Conservation (phyloP, 2,113 vertebrate genomes). For the Aldabrachelys gigantea region DNA sequence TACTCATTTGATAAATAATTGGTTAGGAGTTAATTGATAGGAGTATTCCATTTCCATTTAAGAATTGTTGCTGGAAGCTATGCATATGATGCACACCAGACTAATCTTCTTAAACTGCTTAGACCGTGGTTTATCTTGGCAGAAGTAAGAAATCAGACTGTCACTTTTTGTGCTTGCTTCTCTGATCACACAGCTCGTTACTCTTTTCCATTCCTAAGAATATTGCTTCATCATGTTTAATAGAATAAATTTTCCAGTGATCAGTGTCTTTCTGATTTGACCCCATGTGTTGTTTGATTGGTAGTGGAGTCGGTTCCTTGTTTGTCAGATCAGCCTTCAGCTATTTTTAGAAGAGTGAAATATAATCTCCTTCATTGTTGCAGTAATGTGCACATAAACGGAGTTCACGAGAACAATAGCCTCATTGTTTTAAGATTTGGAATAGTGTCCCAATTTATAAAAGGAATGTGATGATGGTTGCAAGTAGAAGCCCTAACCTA, state of each 20-base stretch:
- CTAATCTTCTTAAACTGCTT: background rate
- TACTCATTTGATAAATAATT: fast-evolving
- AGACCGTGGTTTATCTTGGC: background rate
- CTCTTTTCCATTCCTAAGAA: background rate
- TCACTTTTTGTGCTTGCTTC: background rate
- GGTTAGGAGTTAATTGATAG: background rate
- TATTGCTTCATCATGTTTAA: fast-evolving
- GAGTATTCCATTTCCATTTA: background rate
- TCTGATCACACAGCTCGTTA: background rate
- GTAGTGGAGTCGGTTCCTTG: background rate
- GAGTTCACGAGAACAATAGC: background rate
- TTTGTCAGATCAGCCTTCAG: background rate
- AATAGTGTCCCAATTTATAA: background rate
- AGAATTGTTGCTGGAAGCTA: background rate
- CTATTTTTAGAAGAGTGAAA: background rate
- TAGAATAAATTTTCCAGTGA: background rate
- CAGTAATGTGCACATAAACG: background rate
- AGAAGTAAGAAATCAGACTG: background rate
- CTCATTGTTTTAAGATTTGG: background rate
- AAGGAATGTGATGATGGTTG: background rate
- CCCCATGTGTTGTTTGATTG: background rate
- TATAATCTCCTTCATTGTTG: background rate
- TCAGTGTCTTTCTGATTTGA: background rate
- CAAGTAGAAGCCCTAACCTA: background rate
- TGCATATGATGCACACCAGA: background rate